phyloP scores from a whole-genome alignment of 2,113 vertebrate species.

The human region GRCh38 chr14:97751001-97751500 shows the following conservation, averaged over 20 bases:
- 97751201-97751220: background rate
- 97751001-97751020: background rate
- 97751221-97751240: background rate
- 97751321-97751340: background rate
- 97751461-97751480: rapidly evolving
- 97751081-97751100: background rate
- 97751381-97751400: background rate
- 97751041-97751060: background rate
- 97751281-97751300: background rate
- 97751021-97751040: rapidly evolving
- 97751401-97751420: background rate
- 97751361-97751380: background rate
- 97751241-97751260: background rate
- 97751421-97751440: background rate
- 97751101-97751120: background rate
- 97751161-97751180: background rate
- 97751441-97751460: background rate
- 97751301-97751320: background rate
- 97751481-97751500: too few species aligned
- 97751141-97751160: background rate
- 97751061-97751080: background rate
- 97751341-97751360: background rate
- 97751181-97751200: background rate
- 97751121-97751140: background rate
- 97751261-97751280: background rate